Percentiles rank a stretch among this genome's conserved stretches.
phyloP scores from a whole-genome alignment of 2,113 vertebrate species.

The Hirundichthys speculiger region DNA sequence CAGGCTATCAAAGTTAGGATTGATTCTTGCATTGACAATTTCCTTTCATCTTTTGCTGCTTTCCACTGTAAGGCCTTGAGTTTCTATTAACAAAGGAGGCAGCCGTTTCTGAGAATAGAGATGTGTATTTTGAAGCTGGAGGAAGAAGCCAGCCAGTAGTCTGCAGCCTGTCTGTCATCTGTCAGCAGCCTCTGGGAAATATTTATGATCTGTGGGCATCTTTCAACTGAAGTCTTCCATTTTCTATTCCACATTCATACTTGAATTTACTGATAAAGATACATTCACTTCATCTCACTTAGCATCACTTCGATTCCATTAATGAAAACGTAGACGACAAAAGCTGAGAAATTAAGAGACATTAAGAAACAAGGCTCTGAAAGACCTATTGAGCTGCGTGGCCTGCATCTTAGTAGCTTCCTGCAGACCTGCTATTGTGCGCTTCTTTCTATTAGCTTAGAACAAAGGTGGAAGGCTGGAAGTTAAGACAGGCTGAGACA shows the following conservation, averaged over 20 bases:
- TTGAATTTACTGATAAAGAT: conserved; percentile 27
- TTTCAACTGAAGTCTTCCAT: conserved; percentile 25
- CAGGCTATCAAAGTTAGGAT: conserved; percentile 32
- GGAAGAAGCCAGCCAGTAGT: conserved; percentile 22
- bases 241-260: conserved; percentile 27
- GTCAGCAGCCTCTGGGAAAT: conserved; percentile 42
- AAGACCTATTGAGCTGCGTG: conserved; percentile 26
- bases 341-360: conserved; percentile 36
- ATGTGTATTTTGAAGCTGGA: conserved; percentile 20
- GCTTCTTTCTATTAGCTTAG: conserved; percentile 66
- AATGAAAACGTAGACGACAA: conserved; percentile 13
- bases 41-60: conserved; percentile 46
- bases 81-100: conserved; percentile 37
- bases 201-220: conserved; percentile 43
- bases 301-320: conserved; percentile 50
- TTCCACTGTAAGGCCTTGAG: conserved; percentile 19
- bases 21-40: conserved; percentile 25
- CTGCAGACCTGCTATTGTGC: conserved; percentile 51
- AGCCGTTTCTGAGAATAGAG: conserved; percentile 39
- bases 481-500: conserved; percentile 70
- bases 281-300: conserved; percentile 39
- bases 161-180: conserved; percentile 46
- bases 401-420: conserved; percentile 34
- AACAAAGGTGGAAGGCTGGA: conserved; percentile 59
- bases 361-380: conserved; percentile 32